Evolutionary conservation across 2,113 vertebrate species (phyloP), one percentile per base, ranked within the genome.

Genomic region (Oxygymnocypris stewartii): DNA sequence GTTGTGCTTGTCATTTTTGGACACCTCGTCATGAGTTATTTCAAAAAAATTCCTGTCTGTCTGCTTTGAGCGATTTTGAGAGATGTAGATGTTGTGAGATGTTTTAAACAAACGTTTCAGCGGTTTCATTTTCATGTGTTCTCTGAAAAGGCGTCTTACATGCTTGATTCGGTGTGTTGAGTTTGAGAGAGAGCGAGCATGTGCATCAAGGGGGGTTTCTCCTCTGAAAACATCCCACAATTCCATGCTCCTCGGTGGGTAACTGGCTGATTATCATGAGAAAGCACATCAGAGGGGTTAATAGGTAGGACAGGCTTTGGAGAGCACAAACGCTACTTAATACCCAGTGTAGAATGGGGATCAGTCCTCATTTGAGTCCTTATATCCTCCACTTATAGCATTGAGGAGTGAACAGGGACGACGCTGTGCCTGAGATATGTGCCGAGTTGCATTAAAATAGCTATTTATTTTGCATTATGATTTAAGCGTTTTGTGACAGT

Each of bases 211-310:
- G 54, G 49, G 90, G 88, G 92, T 92, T 90, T 90, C 86, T 88
- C 77, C 87, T 89, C 67, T 88, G 75, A 86, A 92, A 93, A 91
- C 88, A 81, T 91, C 91, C 93, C 93, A 92, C 91, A 94, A 94
- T 94, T 85, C 91, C 86, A 85, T 91, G 92, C 91, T 92, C 88
- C 90, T 92, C 90, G 87, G 92, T 74, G 88, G 91, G 91, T 92
- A 91, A 93, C 91, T 91, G 92, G 91, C 95, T 94, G 94, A 95
- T 95, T 95, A 93, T 93, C 94, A 95, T 95, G 92, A 95, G 93
- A 95, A 95, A 93, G 94, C 93, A 92, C 94, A 93, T 94, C 93
- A 92, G 92, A 94, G 91, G 92, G 92, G 91, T 93, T 94, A 94
- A 95, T 94, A 93, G 93, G 91, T 91, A 91, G 93, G 92, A 92